Base-by-base conservation (phyloP, 2,888 invertebrate genomes). In the Agrochola circellaris region DNA sequence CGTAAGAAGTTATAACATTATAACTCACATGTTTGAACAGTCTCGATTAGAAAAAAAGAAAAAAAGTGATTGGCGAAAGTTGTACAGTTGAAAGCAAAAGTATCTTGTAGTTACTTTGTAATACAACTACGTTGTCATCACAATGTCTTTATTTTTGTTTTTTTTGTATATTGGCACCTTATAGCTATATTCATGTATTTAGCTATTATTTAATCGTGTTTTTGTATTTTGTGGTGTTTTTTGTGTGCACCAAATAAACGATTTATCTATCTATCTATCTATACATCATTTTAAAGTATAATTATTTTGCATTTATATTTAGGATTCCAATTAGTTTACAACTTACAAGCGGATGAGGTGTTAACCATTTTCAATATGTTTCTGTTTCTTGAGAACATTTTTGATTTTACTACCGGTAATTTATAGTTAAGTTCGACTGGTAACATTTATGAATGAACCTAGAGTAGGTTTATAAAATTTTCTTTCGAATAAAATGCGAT, bases 31-130 rank as follows among this genome's bases (percentile, higher is more conserved):
- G 68, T 66, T 77, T 54, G 58, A 65, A 71, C 54, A 3, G 71
- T 64, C 64, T 81, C 66, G 26, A 78, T 77, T n/a, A n/a, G n/a
- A 78, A 83, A 75, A 77, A 74, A 78, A 67, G 58, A 84, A 84
- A 87, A 84, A 81, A 82, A 67, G 58, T 72, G 86, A 71, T 71
- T 54, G 79, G 85, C 73, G 87, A 88, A 88, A 88, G 87, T 87
- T 85, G 38, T 66, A 4, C 15, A 54, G 42, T 62, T 51, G 85
- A 81, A 83, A 87, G 85, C 79, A 79, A 76, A 54, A 68, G 61
- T 83, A 38, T 73, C 42, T 69, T 74, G 23, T 61, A 51, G 65
- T 68, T 54, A 58, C 9, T 66, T 38, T 51, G 51, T 73, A 69
- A 34, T 34, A 34, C 30, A n/a, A n/a, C n/a, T n/a, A n/a, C n/a